phyloP scores from a whole-genome alignment of 1,140 invertebrate species.

The Phenacoccus solenopsis region DNA sequence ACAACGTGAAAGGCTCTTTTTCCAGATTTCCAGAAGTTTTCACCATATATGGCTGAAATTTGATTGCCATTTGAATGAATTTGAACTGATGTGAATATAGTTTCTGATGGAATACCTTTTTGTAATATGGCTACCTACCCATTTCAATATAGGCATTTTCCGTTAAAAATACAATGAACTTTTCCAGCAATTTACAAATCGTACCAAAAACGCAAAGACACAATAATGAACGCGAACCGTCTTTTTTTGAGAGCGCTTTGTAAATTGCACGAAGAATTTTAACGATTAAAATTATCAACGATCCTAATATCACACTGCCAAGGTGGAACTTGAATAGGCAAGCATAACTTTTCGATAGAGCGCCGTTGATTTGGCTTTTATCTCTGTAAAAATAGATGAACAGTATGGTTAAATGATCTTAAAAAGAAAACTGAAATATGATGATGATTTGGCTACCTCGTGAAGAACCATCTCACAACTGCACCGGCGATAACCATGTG shows the following conservation, averaged over 20 bases:
- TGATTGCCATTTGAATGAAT: too few relatives aligned
- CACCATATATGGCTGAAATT: slow-evolving; percentile 53
- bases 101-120: too few relatives aligned
- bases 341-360: slow-evolving; percentile 41
- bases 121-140: too few relatives aligned
- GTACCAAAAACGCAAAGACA: neutral
- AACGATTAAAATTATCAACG: slow-evolving; percentile 56
- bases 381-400: slow-evolving; percentile 34
- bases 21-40: slow-evolving; percentile 51
- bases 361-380: slow-evolving; percentile 43
- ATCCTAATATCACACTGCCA: slow-evolving; percentile 61
- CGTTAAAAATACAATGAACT: slow-evolving; percentile 54
- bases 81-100: too few relatives aligned
- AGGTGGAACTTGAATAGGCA: slow-evolving; percentile 56
- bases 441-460: slow-evolving; percentile 47
- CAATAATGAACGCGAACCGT: slow-evolving; percentile 32
- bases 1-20: slow-evolving; percentile 46
- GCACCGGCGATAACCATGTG: slow-evolving; percentile 60
- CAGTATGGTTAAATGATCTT: neutral
- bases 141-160: slow-evolving; percentile 70
- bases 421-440: slow-evolving; percentile 34
- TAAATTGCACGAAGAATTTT: slow-evolving; percentile 48
- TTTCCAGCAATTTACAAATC: slow-evolving; percentile 52
- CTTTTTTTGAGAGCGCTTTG: slow-evolving; percentile 33
- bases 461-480: slow-evolving; percentile 63